Evolutionary conservation across 2,888 invertebrate species (phyloP), one percentile per base, ranked within the genome.

Genomic region (Abscondita cerata): DNA sequence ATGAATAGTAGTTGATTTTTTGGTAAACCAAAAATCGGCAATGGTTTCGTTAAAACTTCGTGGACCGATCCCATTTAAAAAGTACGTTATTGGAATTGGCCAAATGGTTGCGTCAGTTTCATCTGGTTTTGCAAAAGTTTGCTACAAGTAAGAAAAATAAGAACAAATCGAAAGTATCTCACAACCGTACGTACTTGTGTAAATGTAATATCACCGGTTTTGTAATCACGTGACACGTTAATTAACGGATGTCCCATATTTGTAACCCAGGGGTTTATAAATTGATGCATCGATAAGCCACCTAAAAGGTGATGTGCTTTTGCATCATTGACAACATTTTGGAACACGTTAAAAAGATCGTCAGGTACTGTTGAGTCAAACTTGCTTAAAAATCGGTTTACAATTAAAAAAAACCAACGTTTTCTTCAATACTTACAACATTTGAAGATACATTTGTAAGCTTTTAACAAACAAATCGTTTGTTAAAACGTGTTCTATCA

Each of bases 401-500:
- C 33, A 12, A 15, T 3, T 8, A n/a, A 33, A 13, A 13, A n/a
- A 48, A 13, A 16, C 9, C 2, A 2, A n/a, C 1, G 6, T n/a
- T n/a, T 11, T 25, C 9, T 3, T 8, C 13, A n/a, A 4, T 20
- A 19, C 20, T 50, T 33, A 33, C 50, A 12, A 15, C 8, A 5
- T 31, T n/a, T 9, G n/a, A 15, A 50, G 15, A 15, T 50, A 46
- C 5, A 12, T 11, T 31, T 13, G 31, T 15, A 50, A 15, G 20
- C 33, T 25, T 25, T 50, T 5, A 12, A 25, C 15, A 15, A 50
- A 50, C 4, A 50, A 12, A 3, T 34, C 13, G 15, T 33, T 2
- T 11, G 50, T 31, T 16, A 50, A 33, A 31, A 50, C 31, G 15
- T 50, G 50, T 50, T 50, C 50, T 2, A 33, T 31, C 50, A 50